Evolutionary conservation across 2,113 vertebrate genomes (phyloP).

Genomic region (Neogobius melanostomus): DNA sequence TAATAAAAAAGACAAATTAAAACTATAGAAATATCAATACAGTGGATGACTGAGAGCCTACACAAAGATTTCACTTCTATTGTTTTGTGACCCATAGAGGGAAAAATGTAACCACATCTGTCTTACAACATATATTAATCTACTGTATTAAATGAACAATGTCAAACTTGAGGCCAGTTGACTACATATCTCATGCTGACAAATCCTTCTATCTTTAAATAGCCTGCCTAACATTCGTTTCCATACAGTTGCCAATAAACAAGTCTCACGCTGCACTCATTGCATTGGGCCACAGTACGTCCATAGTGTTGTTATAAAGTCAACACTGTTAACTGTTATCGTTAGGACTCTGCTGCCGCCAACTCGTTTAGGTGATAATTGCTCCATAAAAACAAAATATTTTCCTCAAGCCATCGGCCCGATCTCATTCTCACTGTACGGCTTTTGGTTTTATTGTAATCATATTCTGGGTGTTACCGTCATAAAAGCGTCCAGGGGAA

Average conservation of each 20-base stretch:
- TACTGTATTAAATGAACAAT: no score
- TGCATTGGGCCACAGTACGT: constrained; percentile 40
- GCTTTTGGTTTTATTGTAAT: constrained; percentile 59
- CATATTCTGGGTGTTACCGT: constrained; percentile 53
- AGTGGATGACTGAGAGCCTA: no score
- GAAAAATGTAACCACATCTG: constrained; percentile 24
- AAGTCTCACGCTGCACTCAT: constrained; percentile 17
- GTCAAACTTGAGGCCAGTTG: no score
- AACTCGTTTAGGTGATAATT: constrained; percentile 71
- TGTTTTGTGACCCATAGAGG: constrained; percentile 44
- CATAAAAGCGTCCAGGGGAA: constrained; percentile 50
- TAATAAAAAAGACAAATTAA: no score
- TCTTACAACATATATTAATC: constrained; percentile 1
- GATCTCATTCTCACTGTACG: constrained; percentile 37
- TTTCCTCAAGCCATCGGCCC: constrained; percentile 61
- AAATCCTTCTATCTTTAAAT: neutral
- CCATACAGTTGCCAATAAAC: constrained; percentile 29
- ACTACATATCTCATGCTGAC: neutral
- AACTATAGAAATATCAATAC: no score
- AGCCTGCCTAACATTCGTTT: neutral
- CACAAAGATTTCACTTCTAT: no score
- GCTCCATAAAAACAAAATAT: constrained; percentile 65
- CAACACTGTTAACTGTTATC: constrained; percentile 68
- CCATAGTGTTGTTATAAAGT: constrained; percentile 51
- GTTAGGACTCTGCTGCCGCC: constrained; percentile 62